phyloP scores from a whole-genome alignment of 2,113 vertebrate genomes.

The Ornithorhynchus anatinus region DNA sequence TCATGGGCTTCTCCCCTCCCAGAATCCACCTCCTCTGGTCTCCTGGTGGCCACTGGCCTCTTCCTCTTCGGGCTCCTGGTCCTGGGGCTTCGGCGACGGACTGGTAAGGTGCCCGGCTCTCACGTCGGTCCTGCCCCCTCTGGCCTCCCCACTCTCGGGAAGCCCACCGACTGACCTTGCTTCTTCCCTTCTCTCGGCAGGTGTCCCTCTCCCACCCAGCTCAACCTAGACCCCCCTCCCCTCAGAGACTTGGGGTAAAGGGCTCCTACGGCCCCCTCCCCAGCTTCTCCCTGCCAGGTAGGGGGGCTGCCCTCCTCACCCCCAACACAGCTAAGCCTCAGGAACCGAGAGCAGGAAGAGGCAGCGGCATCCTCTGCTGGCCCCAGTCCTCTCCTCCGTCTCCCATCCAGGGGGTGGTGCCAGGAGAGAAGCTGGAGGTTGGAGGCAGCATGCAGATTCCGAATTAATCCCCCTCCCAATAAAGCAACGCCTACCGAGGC shows the following conservation, averaged over 20 bases:
- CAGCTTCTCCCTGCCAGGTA: background rate
- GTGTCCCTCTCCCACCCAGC: background rate
- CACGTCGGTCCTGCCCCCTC: background rate
- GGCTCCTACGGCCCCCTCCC: background rate
- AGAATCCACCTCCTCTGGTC: background rate
- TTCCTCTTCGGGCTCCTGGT: background rate
- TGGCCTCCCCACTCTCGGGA: constrained; percentile 7
- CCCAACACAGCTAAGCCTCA: background rate
- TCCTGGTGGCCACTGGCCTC: background rate
- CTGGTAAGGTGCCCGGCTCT: no score
- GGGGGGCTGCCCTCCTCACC: background rate
- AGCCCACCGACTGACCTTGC: background rate
- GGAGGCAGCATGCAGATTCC: no score
- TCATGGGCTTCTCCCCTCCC: background rate
- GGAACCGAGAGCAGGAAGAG: background rate
- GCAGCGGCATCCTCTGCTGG: background rate
- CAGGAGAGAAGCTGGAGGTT: no score
- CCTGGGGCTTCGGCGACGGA: background rate
- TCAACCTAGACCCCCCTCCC: background rate
- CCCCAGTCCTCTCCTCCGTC: background rate
- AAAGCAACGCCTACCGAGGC: background rate
- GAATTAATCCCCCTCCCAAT: background rate
- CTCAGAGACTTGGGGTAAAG: background rate
- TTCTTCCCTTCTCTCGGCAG: background rate
- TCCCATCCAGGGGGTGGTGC: no score